phyloP scores from a whole-genome alignment of 2,888 invertebrate genomes.

The Tridacna crocea region DNA sequence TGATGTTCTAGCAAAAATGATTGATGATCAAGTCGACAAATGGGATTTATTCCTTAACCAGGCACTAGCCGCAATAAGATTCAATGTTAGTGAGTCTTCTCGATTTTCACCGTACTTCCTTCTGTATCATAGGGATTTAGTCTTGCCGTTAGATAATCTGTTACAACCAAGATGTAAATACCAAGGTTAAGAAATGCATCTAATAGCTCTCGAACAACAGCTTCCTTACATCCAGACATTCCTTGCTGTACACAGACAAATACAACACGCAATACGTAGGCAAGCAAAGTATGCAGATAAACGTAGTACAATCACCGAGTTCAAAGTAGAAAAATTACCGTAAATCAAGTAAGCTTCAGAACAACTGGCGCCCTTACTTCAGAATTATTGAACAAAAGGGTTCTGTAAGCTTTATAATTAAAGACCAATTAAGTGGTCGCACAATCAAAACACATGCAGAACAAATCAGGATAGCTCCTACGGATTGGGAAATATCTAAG shows the following conservation, averaged over 20 bases:
- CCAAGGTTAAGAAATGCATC: constrained; percentile 11
- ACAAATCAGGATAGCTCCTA: constrained; percentile 28
- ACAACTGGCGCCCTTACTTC: neutral
- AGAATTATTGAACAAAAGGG: neutral
- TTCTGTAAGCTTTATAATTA: no score
- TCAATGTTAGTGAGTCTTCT: constrained; percentile 46
- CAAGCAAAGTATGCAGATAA: constrained; percentile 52
- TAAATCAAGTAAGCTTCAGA: no score
- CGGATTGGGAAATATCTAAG: constrained; percentile 15
- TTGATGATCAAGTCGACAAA: constrained; percentile 1
- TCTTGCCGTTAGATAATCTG: no score
- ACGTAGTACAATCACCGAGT: constrained; percentile 34
- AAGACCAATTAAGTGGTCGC: constrained; percentile 35
- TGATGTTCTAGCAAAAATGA: constrained; percentile 9
- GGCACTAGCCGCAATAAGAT: no score
- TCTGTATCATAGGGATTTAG: constrained; percentile 49
- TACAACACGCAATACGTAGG: constrained; percentile 45
- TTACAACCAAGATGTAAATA: no score
- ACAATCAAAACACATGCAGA: constrained; percentile 39
- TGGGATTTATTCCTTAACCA: constrained; percentile 2
- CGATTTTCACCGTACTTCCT: constrained; percentile 49
- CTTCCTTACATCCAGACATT: constrained; percentile 57
- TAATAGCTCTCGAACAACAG: constrained; percentile 39
- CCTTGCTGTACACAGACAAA: constrained; percentile 29
- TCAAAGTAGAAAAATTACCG: constrained; percentile 41